Evolutionary conservation across 2,888 invertebrate genomes (phyloP), one percentile per base, ranked within the genome.

Genomic region (Gastrophysa polygoni): DNA sequence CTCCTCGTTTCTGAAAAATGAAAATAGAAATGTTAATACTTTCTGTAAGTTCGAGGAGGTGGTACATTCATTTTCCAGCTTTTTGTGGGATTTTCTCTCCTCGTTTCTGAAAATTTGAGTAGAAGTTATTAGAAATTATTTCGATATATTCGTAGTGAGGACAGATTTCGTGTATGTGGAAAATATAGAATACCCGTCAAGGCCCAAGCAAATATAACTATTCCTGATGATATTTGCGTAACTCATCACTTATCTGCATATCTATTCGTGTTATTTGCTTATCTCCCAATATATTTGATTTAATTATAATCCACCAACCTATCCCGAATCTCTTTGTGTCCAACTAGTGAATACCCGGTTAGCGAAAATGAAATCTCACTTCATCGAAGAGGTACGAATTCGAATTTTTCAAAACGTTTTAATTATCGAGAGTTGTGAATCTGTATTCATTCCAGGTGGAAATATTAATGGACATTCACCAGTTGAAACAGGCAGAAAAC

Each of bases 381-480:
- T 73, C 58, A 70, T 72, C 46, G 68, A 73, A 55, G 71, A 73
- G 69, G 71, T 72, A 63, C 59, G 48, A 4, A 29, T 28, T 38
- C 16, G 6, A 46, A 46, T 48, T 29, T 29, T 44, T 24, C 32
- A 6, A 50, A 63, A 46, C 46, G 3, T 14, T 1, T 14, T 38
- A n/a, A 2, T 38, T 38, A 14, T 10, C n/a, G n/a, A n/a, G n/a
- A n/a, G n/a, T 38, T 11, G 6, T 38, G 14, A 4, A 14, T 14
- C n/a, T 38, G 17, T 14, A 14, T 4, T 5, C 59, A 47, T 69
- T 68, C 62, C 47, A 78, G 79, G 72, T 79, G 8, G 76, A 78
- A 70, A 68, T 73, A 44, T 66, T 79, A 48, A 79, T 79, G 79
- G 74, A 77, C 47, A 72, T 72, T 1, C 79, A 78, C 57, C 77